These are phyloP conservation scores for Genyomyrus donnyi DNA, from an alignment of 2,113 vertebrate genomes.

Conservation along the genomic window DNA sequence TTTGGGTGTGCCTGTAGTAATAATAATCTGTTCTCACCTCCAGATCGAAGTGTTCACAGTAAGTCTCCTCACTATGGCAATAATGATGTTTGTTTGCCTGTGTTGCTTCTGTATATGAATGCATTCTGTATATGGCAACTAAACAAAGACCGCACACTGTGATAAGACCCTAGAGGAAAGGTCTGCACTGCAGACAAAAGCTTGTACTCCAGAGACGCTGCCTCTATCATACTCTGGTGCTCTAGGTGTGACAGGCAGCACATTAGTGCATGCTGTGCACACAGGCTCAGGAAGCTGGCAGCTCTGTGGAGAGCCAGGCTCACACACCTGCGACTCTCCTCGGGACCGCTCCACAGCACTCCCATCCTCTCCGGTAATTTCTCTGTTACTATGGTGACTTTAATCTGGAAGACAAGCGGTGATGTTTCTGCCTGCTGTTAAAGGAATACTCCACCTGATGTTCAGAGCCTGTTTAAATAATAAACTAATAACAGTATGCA, in stretches of 20 bases:
- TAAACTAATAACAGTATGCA: neutral
- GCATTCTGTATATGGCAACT: neutral
- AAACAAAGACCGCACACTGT: neutral
- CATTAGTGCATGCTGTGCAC: neutral
- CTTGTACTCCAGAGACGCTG: neutral
- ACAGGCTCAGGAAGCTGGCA: neutral
- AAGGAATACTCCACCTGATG: neutral
- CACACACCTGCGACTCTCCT: conserved; percentile 14
- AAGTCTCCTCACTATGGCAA: neutral
- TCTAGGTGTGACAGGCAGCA: neutral
- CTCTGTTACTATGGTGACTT: conserved; percentile 5
- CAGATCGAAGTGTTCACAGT: neutral
- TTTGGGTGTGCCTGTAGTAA: neutral
- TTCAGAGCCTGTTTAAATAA: neutral
- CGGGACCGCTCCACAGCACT: neutral
- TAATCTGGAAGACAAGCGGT: neutral
- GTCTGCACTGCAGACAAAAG: neutral
- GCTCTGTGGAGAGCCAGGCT: neutral
- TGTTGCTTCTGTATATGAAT: neutral
- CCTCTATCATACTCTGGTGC: neutral
- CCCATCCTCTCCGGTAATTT: neutral
- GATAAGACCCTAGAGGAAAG: neutral
- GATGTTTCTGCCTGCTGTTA: neutral
- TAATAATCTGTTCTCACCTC: neutral
- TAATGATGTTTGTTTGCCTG: neutral